Evolutionary conservation across 2,113 vertebrate species (phyloP).

Genomic region (Xenus cinereus): DNA sequence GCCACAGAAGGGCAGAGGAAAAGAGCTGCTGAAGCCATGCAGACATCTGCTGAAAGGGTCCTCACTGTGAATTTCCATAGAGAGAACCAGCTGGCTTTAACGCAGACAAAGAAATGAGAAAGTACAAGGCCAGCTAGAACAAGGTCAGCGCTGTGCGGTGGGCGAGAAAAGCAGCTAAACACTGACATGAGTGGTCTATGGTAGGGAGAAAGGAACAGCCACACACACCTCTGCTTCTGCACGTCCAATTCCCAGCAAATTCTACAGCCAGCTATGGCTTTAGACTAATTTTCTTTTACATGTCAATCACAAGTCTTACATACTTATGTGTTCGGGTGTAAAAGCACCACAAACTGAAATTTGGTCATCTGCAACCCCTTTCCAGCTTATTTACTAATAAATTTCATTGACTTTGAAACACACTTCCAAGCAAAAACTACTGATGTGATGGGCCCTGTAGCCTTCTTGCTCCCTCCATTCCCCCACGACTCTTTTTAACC

Average conservation of each 20-base stretch:
- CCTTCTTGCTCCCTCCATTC: neutral
- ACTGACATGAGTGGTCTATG: neutral
- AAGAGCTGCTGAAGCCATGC: constrained; percentile 41
- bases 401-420: neutral
- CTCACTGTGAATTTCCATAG: constrained; percentile 60
- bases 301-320: neutral
- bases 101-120: constrained; percentile 50
- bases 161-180: neutral
- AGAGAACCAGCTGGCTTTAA: constrained; percentile 54
- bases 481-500: neutral
- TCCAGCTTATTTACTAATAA: neutral
- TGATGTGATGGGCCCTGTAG: neutral
- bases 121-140: constrained; percentile 52
- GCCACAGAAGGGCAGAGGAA: constrained; percentile 47
- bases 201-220: neutral
- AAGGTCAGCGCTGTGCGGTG: constrained; percentile 35
- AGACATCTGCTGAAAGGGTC: constrained; percentile 64
- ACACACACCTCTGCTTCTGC: neutral
- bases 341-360: neutral
- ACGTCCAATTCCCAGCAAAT: neutral
- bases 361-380: neutral
- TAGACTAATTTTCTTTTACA: neutral
- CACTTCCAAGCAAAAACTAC: neutral
- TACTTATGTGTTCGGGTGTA: neutral
- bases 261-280: neutral